Evolutionary conservation across 1,140 invertebrate species (phyloP).

Genomic region (Stegodyphus dumicola): DNA sequence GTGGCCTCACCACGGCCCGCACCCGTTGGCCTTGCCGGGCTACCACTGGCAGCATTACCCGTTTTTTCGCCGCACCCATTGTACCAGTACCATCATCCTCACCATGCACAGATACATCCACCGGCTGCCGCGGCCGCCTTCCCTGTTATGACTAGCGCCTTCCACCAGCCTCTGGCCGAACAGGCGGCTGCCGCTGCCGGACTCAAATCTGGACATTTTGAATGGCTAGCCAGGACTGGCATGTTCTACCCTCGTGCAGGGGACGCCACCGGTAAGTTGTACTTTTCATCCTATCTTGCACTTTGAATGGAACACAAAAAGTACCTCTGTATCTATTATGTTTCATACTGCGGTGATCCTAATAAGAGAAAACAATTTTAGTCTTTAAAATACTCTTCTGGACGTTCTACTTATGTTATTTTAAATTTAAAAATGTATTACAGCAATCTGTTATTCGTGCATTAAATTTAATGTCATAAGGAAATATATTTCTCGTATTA

Average conservation of each 20-base stretch:
- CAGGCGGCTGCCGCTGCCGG: conserved; percentile 34
- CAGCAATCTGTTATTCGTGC: no score
- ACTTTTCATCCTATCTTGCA: not conserved
- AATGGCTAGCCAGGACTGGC: conserved; percentile 49
- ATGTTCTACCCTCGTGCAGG: conserved; percentile 52
- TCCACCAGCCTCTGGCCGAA: conserved; percentile 54
- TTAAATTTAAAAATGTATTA: no score
- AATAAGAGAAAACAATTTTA: no score
- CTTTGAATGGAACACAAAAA: no score
- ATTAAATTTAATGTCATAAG: no score
- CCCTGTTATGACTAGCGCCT: conserved; percentile 34
- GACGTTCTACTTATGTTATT: no score
- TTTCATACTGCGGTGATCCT: no score
- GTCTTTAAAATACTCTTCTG: no score
- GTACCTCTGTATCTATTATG: no score
- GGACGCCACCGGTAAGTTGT: conserved; percentile 44
- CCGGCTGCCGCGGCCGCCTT: not conserved
- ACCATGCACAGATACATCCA: not conserved
- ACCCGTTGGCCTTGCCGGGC: not conserved
- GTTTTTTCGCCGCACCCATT: conserved; percentile 35
- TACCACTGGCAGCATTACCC: conserved; percentile 19
- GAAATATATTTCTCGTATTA: no score
- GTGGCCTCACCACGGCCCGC: conserved; percentile 13
- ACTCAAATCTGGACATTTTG: conserved; percentile 55
- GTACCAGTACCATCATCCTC: conserved; percentile 38